Evolutionary conservation across 2,888 invertebrate genomes (phyloP), one percentile per base, ranked within the genome.

Genomic region (Apamea crenata): DNA sequence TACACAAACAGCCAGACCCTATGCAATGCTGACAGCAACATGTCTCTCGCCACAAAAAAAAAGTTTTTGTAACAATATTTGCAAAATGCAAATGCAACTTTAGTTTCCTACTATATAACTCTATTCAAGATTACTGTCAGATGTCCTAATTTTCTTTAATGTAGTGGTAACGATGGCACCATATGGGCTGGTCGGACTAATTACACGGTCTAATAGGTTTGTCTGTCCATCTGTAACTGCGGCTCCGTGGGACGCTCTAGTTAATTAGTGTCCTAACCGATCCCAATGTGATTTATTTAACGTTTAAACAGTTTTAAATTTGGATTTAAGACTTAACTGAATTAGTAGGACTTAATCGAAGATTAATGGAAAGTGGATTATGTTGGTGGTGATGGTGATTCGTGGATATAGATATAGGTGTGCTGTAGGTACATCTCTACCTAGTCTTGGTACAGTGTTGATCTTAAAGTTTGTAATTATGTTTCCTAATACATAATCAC

Each of bases 191-290:
- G 94, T 93, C 93, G 93, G 94, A 95, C 95, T 96, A 96, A 96
- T 96, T 96, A 96, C 94, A 96, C 95, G 96, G 93, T 95, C 94
- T 94, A 94, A 95, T 95, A 94, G 95, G 94, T 94, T 94, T 95
- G 95, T 93, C 94, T 94, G 94, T 94, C 95, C 95, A 95, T 96
- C 96, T 96, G 96, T 96, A 95, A 96, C 96, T 94, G 96, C 93
- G 95, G 95, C 94, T 92, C 92, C 92, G 92, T 92, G 95, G 94
- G 93, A 94, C 93, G 93, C 91, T 92, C 93, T 94, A 95, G 95
- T 96, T 96, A 96, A 96, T 96, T 96, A 96, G 95, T 92, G 91
- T 92, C 92, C 94, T 93, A 93, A 94, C 93, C 94, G 90, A 93
- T 88, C 87, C 93, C 93, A 88, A 91, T 93, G 93, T 93, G 94